phyloP scores from a whole-genome alignment of 2,113 vertebrate genomes.

The Pelecanoides urinatrix region DNA sequence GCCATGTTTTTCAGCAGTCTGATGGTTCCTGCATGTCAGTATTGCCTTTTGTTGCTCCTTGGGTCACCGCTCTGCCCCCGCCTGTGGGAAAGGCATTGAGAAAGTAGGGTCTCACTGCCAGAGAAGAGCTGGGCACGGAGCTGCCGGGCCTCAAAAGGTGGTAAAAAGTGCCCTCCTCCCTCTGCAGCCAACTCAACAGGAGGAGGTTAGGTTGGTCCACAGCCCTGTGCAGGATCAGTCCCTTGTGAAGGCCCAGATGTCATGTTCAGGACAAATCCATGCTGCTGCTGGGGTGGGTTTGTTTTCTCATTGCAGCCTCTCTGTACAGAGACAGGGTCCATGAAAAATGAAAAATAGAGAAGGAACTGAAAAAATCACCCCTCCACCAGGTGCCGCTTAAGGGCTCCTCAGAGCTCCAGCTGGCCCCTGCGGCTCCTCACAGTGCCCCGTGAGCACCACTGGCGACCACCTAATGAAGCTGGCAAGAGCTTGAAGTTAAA shows the following conservation, averaged over 20 bases:
- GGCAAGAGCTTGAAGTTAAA: background rate
- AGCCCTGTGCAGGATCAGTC: background rate
- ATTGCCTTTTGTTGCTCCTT: background rate
- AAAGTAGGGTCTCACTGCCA: background rate
- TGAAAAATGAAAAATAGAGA: background rate
- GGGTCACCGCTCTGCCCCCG: fast-evolving
- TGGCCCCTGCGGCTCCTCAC: background rate
- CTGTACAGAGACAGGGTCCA: background rate
- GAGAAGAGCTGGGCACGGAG: background rate
- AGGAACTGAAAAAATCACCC: background rate
- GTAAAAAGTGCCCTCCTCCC: background rate
- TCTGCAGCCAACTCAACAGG: background rate
- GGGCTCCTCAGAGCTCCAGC: background rate
- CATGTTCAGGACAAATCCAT: background rate
- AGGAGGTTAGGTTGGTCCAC: background rate
- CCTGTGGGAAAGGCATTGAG: background rate
- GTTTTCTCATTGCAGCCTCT: background rate
- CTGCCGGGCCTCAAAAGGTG: background rate
- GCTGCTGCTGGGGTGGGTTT: background rate
- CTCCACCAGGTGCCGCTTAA: background rate
- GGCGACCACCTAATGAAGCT: background rate
- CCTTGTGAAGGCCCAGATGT: background rate
- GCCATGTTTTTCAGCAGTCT: background rate
- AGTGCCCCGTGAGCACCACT: background rate
- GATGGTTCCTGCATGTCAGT: background rate